Conservation (phyloP, 2,113 vertebrate species). For the Monarcha castaneiventris region DNA sequence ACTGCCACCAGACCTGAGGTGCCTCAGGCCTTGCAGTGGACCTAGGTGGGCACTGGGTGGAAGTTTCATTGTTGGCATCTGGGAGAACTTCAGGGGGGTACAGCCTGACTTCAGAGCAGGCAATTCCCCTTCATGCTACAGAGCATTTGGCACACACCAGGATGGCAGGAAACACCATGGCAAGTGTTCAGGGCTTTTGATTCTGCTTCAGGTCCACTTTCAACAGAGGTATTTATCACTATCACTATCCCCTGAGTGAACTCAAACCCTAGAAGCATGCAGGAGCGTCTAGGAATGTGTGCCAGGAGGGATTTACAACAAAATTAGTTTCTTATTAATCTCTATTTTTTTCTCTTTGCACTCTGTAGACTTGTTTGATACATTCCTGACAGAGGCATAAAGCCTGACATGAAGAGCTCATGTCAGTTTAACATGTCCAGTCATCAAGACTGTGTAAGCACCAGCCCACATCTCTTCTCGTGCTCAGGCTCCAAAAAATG, state of each 20-base stretch:
- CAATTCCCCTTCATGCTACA: background rate
- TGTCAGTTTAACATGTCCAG: background rate
- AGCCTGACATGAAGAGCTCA: background rate
- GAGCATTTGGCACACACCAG: background rate
- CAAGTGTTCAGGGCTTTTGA: background rate
- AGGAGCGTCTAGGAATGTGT: background rate
- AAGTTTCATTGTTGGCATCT: background rate
- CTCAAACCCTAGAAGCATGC: background rate
- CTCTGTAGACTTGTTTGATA: background rate
- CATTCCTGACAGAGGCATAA: background rate
- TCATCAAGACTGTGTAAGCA: background rate
- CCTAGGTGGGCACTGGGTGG: background rate
- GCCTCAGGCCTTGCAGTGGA: background rate
- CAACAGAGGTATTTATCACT: background rate
- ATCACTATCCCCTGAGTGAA: background rate
- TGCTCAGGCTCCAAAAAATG: background rate
- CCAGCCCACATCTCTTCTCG: background rate
- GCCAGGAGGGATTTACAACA: background rate
- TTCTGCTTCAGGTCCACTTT: background rate
- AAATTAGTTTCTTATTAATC: background rate
- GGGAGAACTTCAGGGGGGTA: background rate
- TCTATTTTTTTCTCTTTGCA: background rate
- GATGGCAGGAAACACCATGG: background rate
- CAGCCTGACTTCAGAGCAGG: fast-evolving
- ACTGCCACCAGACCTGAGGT: background rate